These are phyloP conservation scores for Penelope pileata DNA, from an alignment of 2,113 vertebrate genomes.

Conservation along the genomic window DNA sequence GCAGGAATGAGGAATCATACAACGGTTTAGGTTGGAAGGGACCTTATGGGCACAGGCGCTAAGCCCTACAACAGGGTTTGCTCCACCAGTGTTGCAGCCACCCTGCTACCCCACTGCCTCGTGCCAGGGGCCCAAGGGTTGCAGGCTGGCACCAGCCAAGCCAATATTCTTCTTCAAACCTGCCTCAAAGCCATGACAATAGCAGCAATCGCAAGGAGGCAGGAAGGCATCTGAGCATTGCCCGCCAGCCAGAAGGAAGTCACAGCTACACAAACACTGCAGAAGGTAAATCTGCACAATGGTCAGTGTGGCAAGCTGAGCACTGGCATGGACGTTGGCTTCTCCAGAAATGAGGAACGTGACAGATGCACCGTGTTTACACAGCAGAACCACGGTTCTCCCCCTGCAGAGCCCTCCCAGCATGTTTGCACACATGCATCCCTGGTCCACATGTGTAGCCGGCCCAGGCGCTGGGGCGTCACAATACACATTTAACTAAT, in stretches of 20 bases:
- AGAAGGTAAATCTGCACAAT: not conserved
- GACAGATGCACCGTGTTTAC: not conserved
- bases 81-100: not conserved
- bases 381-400: not conserved
- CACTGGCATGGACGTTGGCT: fast-evolving
- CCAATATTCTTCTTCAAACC: not conserved
- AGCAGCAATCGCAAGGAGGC: not conserved
- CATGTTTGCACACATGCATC: not conserved
- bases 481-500: conserved; percentile 18
- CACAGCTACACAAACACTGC: fast-evolving
- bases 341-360: not conserved
- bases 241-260: not conserved
- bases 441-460: fast-evolving
- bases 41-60: not conserved
- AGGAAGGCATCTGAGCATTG: not conserved
- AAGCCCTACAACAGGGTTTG: not conserved
- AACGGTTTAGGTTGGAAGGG: too few species aligned
- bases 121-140: not conserved
- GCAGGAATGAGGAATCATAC: too few species aligned
- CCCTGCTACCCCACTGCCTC: not conserved
- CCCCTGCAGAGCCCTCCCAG: not conserved
- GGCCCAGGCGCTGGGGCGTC: not conserved
- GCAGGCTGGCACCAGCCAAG: not conserved
- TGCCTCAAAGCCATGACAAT: not conserved
- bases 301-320: not conserved